Evolutionary conservation across 1,140 invertebrate species (phyloP).

Genomic region (Zaprionus nigranus): DNA sequence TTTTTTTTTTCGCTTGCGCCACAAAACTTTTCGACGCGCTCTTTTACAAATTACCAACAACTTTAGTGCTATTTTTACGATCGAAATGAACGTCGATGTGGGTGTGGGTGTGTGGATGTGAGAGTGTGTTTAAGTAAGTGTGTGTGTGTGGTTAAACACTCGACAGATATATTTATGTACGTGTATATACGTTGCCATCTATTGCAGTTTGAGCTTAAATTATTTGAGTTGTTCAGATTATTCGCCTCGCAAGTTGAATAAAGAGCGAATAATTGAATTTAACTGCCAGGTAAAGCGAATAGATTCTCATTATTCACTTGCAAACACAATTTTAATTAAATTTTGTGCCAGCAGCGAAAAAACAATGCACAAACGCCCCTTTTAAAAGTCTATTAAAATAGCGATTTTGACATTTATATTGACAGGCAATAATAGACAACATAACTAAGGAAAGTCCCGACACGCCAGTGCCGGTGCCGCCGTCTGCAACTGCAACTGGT

Average conservation of each 20-base stretch:
- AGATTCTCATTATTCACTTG: neutral
- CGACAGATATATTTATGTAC: neutral
- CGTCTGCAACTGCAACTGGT: constrained; percentile 35
- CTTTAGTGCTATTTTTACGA: constrained; percentile 77
- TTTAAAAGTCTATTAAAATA: constrained; percentile 73
- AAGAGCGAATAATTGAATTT: constrained; percentile 32
- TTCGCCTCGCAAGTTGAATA: constrained; percentile 44
- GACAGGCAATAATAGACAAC: constrained; percentile 83
- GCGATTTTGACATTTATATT: constrained; percentile 81
- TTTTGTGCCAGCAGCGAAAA: constrained; percentile 47
- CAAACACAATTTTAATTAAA: constrained; percentile 66
- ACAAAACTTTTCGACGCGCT: constrained; percentile 84
- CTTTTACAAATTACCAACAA: constrained; percentile 85
- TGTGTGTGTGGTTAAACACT: constrained; percentile 26
- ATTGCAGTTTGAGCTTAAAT: constrained; percentile 18
- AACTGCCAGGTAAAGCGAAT: constrained; percentile 23
- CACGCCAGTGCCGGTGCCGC: neutral
- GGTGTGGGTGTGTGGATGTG: constrained; percentile 15
- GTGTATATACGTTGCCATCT: neutral
- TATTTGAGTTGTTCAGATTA: constrained; percentile 55
- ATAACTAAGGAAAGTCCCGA: constrained; percentile 63
- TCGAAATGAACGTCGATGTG: constrained; percentile 62
- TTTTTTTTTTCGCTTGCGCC: constrained; percentile 46
- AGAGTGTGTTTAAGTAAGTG: constrained; percentile 3
- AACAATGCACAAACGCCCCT: constrained; percentile 47